A percentile compares a stretch with the other conserved stretches of the same genome.
These are phyloP conservation scores for Drosophila recens DNA, from an alignment of 2,888 invertebrate species.

Conservation along the genomic window DNA sequence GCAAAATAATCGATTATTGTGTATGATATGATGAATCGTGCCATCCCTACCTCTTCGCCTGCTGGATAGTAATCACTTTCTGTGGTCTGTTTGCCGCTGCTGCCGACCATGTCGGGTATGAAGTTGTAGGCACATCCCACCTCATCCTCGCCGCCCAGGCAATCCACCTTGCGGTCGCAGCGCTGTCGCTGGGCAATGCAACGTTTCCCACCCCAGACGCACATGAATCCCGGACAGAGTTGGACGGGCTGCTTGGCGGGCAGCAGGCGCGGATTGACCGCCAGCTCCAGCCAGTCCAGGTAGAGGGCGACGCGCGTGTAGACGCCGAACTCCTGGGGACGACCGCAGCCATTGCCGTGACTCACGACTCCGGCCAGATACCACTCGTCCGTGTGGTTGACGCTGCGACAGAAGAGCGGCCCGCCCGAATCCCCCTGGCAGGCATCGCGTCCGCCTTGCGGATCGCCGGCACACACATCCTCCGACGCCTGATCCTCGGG, in stretches of 20 bases:
- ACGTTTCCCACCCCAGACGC: slow-evolving; percentile 88
- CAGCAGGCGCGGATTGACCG: slow-evolving; percentile 83
- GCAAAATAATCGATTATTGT: too few species aligned
- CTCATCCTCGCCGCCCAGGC: slow-evolving; percentile 93
- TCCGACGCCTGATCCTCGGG: slow-evolving; percentile 88
- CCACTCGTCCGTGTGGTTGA: slow-evolving; percentile 89
- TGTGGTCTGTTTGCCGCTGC: slow-evolving; percentile 55
- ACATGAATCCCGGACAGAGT: slow-evolving; percentile 91
- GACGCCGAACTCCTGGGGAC: slow-evolving; percentile 92
- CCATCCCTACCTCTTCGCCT: too few species aligned
- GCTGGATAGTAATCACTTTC: slow-evolving; percentile 78
- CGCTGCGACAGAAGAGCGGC: slow-evolving; percentile 92
- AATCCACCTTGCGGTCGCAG: slow-evolving; percentile 91
- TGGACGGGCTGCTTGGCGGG: slow-evolving; percentile 86
- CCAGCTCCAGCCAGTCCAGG: slow-evolving; percentile 89
- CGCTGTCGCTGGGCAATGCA: slow-evolving; percentile 89
- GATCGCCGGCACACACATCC: slow-evolving; percentile 92
- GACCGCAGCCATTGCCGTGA: slow-evolving; percentile 94
- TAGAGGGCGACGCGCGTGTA: slow-evolving; percentile 92
- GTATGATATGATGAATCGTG: too few species aligned
- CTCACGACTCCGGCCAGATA: slow-evolving; percentile 94
- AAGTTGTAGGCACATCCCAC: slow-evolving; percentile 87
- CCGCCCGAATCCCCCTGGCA: slow-evolving; percentile 93
- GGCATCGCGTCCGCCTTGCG: slow-evolving; percentile 92
- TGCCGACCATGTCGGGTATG: slow-evolving; percentile 81